Evolutionary conservation across 1,140 invertebrate genomes (phyloP).

Genomic region (Triops cancriformis): DNA sequence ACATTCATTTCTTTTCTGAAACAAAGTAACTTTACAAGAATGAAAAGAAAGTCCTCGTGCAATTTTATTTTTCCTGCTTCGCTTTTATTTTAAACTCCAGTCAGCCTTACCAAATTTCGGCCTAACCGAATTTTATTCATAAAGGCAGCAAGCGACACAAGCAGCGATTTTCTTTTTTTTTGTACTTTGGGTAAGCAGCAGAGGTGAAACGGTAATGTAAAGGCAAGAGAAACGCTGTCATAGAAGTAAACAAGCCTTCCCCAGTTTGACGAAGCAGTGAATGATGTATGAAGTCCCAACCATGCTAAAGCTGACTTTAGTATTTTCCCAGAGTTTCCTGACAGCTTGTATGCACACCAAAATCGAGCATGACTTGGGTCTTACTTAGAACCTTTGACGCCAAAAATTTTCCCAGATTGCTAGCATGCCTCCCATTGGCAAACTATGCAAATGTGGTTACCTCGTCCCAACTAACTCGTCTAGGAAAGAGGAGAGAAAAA

Average conservation of each 20-base stretch:
- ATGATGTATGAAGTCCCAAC: not conserved
- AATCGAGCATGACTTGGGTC: not conserved
- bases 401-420: not conserved
- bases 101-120: no score
- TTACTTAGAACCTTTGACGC: not conserved
- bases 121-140: no score
- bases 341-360: not conserved
- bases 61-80: no score
- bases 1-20: no score
- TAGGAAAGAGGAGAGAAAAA: not conserved
- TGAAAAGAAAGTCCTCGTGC: no score
- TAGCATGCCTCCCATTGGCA: not conserved
- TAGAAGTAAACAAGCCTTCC: not conserved
- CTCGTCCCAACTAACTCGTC: not conserved
- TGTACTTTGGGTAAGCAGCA: no score
- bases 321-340: not conserved
- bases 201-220: not conserved
- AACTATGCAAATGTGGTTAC: slow-evolving; percentile 9
- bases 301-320: not conserved
- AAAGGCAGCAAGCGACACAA: no score
- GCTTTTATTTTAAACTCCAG: no score
- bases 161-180: no score
- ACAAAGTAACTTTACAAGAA: no score
- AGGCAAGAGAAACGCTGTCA: not conserved
- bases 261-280: slow-evolving; percentile 4